phyloP scores from a whole-genome alignment of 30 jellyfish, hydroid and myxozoan genomes.

The Turritopsis rubra region DNA sequence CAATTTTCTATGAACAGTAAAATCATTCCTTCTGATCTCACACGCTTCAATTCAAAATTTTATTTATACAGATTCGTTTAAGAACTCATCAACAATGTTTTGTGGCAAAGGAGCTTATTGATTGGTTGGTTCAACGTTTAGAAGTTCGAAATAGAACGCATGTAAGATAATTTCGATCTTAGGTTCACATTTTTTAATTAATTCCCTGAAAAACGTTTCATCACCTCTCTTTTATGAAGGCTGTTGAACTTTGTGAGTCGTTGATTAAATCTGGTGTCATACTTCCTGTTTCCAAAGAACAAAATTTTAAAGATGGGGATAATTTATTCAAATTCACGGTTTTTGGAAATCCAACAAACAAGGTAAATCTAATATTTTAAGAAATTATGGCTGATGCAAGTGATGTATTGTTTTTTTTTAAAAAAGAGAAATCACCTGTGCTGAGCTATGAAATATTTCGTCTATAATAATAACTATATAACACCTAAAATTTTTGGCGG shows the following conservation, averaged over 20 bases:
- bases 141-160: slow-evolving; percentile 60
- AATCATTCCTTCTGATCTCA: neutral
- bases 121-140: slow-evolving; percentile 72
- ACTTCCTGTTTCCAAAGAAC: slow-evolving; percentile 57
- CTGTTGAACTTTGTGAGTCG: slow-evolving; percentile 38
- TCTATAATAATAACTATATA: no score
- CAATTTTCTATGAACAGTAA: neutral
- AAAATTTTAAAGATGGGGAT: slow-evolving; percentile 56
- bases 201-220: neutral
- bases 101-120: slow-evolving; percentile 64
- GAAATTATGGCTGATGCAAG: no score
- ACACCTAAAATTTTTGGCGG: no score
- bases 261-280: slow-evolving; percentile 43
- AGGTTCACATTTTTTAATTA: neutral
- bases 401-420: no score
- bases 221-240: slow-evolving; percentile 21
- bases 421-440: no score
- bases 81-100: slow-evolving; percentile 77
- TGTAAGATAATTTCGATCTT: slow-evolving; percentile 59
- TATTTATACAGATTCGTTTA: slow-evolving; percentile 44
- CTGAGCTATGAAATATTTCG: no score
- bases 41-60: neutral
- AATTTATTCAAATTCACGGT: slow-evolving; percentile 38
- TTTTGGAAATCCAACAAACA: neutral
- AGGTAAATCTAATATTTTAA: neutral